Evolutionary conservation across 2,113 vertebrate genomes (phyloP).

Genomic region (Lota lota): DNA sequence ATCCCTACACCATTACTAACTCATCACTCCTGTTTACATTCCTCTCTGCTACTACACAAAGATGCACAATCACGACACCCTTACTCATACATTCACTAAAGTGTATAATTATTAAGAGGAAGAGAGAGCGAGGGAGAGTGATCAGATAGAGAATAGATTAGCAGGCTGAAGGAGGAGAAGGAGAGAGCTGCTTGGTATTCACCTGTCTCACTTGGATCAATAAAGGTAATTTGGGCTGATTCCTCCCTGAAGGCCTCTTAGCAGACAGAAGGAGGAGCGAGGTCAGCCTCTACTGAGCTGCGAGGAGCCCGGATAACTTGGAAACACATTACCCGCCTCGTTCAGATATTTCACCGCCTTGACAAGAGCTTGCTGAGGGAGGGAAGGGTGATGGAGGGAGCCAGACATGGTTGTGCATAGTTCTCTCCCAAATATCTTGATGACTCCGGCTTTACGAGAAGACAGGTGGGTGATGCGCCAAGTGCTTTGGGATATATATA

Average conservation of each 20-base stretch:
- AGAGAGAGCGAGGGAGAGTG: slow-evolving; percentile 22
- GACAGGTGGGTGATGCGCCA: not conserved
- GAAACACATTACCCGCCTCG: slow-evolving; percentile 63
- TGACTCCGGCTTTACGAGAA: not conserved
- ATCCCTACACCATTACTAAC: too few relatives aligned
- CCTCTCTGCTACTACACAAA: too few relatives aligned
- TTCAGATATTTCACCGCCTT: slow-evolving; percentile 43
- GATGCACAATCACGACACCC: too few relatives aligned
- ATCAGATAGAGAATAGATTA: slow-evolving; percentile 23
- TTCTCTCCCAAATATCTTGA: slow-evolving; percentile 11
- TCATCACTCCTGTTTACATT: too few relatives aligned
- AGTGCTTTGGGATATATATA: not conserved
- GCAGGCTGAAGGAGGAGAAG: slow-evolving; percentile 37
- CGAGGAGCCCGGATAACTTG: slow-evolving; percentile 71
- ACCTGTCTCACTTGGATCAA: slow-evolving; percentile 77
- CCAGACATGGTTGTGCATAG: slow-evolving; percentile 23
- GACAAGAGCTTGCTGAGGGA: slow-evolving; percentile 9
- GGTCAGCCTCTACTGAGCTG: slow-evolving; percentile 69
- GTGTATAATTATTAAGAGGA: not conserved
- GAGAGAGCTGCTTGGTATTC: slow-evolving; percentile 71
- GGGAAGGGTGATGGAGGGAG: not conserved
- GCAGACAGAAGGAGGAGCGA: slow-evolving; percentile 66
- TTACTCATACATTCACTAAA: too few relatives aligned
- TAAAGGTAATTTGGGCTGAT: slow-evolving; percentile 76
- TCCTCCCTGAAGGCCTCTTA: slow-evolving; percentile 72